Conservation (phyloP, 2,888 invertebrate genomes). For the Heliconius cydno region DNA sequence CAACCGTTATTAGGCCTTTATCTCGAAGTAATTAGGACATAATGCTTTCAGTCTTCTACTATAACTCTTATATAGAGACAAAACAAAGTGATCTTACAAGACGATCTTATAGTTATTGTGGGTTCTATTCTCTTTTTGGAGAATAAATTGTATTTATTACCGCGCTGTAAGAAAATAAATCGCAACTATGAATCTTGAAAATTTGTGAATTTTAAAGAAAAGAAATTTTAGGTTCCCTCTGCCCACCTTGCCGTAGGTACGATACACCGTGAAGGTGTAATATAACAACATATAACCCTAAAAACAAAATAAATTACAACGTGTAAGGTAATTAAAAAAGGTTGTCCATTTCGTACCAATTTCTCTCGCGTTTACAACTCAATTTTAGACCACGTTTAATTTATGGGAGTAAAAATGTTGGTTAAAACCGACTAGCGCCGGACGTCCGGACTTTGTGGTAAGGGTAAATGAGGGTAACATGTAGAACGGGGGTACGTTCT, state of each 20-base stretch:
- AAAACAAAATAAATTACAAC: conserved; percentile 3
- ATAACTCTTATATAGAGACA: not conserved
- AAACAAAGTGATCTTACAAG: not conserved
- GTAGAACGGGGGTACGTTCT: not conserved
- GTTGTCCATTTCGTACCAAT: not conserved
- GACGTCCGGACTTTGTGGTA: conserved; percentile 39
- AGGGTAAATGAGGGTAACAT: conserved; percentile 34
- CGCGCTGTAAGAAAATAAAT: too few relatives aligned
- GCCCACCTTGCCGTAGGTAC: not conserved
- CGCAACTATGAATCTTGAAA: too few relatives aligned
- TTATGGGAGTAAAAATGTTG: conserved; percentile 37
- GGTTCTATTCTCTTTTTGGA: too few relatives aligned
- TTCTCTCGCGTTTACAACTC: conserved; percentile 19
- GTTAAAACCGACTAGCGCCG: conserved; percentile 32
- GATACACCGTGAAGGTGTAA: not conserved
- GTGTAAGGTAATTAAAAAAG: conserved; percentile 12
- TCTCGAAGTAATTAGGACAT: not conserved
- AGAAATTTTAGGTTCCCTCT: too few relatives aligned
- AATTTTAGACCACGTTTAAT: conserved; percentile 36
- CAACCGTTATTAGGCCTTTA: not conserved
- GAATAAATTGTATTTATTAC: too few relatives aligned
- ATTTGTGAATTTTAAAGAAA: too few relatives aligned
- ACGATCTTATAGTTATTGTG: not conserved
- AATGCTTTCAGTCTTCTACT: not conserved
- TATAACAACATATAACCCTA: not conserved